Percentiles rank a stretch among this genome's conserved stretches.
phyloP scores from a whole-genome alignment of 2,888 invertebrate species.

The Tanypteryx hageni region DNA sequence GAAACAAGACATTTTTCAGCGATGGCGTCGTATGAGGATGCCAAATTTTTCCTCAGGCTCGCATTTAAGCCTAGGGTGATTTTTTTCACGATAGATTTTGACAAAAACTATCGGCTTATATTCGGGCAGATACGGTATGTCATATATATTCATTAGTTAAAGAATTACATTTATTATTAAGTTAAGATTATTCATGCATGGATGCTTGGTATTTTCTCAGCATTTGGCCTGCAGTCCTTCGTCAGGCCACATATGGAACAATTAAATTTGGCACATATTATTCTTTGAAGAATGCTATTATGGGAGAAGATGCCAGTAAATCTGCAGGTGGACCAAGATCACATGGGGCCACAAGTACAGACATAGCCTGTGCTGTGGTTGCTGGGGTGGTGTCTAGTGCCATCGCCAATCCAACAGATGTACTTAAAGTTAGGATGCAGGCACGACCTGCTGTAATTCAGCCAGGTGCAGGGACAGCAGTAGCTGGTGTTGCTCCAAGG shows the following conservation, averaged over 20 bases:
- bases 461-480: constrained; percentile 72
- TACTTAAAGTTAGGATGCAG: constrained; percentile 97
- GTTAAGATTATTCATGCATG: too few species aligned
- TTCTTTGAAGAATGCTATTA: constrained; percentile 85
- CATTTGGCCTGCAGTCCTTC: constrained; percentile 93
- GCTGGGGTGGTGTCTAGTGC: constrained; percentile 94
- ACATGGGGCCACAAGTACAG: constrained; percentile 76
- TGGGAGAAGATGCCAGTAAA: constrained; percentile 75
- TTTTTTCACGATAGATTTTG: too few species aligned
- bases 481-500: background rate
- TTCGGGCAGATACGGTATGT: too few species aligned
- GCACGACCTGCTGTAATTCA: constrained; percentile 77
- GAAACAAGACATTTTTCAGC: too few species aligned
- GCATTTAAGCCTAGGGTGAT: too few species aligned
- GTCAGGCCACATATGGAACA: constrained; percentile 97
- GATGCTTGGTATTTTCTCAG: constrained; percentile 76
- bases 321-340: constrained; percentile 78
- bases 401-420: constrained; percentile 98
- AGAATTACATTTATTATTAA: too few species aligned
- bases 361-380: constrained; percentile 83
- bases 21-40: too few species aligned
- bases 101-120: too few species aligned
- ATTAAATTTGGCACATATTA: constrained; percentile 98
- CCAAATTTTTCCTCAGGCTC: too few species aligned
- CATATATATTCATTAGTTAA: too few species aligned